Evolutionary conservation across 1,140 invertebrate genomes (phyloP), one percentile per base, ranked within the genome.

Genomic region (Drosophila leontia): DNA sequence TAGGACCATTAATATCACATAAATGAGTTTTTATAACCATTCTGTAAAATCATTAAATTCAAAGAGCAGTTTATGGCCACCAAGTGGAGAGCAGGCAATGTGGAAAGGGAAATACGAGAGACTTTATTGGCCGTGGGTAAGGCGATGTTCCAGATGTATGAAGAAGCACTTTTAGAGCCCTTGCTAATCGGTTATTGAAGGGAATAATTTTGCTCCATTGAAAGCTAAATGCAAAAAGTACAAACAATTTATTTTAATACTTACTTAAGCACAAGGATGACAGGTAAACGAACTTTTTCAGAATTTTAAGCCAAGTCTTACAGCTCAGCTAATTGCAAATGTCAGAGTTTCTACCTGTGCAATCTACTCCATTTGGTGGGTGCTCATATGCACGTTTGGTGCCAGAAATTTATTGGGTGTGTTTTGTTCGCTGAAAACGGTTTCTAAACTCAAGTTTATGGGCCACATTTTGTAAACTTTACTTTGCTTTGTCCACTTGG

Each of bases 381-480:
- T 39, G 34, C 42, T 32, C 12, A 37, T 23, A 23, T 55, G 34
- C 34, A 15, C 51, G 9, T 23, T 29, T 7, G 26, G 26, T 15
- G n/a, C 29, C 19, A 35, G n/a, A n/a, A 9, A 32, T 67, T 37
- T 67, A 50, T 64, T 58, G 62, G 63, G 47, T 69, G 75, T 77
- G 74, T 47, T 77, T 44, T 50, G 53, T 37, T 37, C 32, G 50
- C 41, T 59, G 53, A 51, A 63, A 75, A 64, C 47, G 60, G 53
- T 55, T 65, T 56, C 60, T 34, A 76, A 65, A 64, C 74, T 68
- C 41, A 48, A 74, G 63, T 80, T 88, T 77, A 83, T 80, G 84
- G 80, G 17, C 80, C 78, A 76, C 76, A 68, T 88, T 88, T 88
- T 83, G 84, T 80, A 65, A 70, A 59, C 59, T 87, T 87, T 83